A percentile compares a stretch with the other conserved stretches of the same genome.
Evolutionary conservation across 2,797 vertebrate species (phyloP).

Genomic region (Rhabdophis nuchalis): DNA sequence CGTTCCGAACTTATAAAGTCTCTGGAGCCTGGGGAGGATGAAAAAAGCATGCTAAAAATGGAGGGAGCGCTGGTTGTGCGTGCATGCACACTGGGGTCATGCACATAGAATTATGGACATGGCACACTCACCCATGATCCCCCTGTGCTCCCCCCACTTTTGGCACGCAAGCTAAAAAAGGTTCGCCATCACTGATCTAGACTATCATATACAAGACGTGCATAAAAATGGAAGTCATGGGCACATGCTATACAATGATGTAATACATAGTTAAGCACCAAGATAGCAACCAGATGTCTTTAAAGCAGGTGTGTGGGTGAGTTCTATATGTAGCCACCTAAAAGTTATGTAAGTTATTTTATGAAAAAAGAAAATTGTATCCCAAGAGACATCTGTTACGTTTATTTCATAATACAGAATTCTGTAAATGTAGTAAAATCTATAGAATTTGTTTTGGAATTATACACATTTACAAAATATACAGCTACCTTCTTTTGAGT

Average conservation of each 20-base stretch:
- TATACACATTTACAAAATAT: background rate
- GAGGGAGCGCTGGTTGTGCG: too few relatives aligned
- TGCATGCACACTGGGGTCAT: too few relatives aligned
- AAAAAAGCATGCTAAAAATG: too few relatives aligned
- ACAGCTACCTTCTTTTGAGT: background rate
- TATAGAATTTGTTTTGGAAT: background rate
- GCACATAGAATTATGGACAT: too few relatives aligned
- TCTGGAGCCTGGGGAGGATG: too few relatives aligned
- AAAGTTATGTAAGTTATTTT: background rate
- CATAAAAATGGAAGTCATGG: background rate
- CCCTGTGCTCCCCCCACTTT: too few relatives aligned
- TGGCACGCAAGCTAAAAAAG: too few relatives aligned
- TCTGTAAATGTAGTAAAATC: background rate
- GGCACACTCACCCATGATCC: too few relatives aligned
- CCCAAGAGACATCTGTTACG: background rate
- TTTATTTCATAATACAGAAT: background rate
- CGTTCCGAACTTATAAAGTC: too few relatives aligned
- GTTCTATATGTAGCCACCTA: background rate
- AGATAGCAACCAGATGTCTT: background rate
- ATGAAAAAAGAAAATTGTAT: background rate
- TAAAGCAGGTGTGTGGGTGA: background rate
- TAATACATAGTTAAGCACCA: background rate
- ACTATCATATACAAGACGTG: background rate
- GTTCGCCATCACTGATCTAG: too few relatives aligned
- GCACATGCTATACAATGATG: background rate